Evolutionary conservation across 2,797 vertebrate genomes (phyloP).

Genomic region (Falco berigora): DNA sequence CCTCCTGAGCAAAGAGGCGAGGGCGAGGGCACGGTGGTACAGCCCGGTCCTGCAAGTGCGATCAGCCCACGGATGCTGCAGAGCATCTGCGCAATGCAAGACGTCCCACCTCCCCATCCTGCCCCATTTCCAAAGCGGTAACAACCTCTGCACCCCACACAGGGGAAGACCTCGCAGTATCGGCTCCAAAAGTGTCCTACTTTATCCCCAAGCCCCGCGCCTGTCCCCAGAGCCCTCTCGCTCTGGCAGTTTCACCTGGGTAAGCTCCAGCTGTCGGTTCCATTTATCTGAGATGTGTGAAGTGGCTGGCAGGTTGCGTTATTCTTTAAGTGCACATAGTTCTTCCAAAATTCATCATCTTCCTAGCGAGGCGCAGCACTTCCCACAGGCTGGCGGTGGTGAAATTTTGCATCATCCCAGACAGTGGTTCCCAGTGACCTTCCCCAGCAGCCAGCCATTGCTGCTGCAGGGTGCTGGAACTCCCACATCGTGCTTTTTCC

Average conservation of each 20-base stretch:
- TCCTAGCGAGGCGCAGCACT: not conserved
- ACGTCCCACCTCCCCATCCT: not conserved
- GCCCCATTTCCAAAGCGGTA: not conserved
- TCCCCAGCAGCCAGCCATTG: not conserved
- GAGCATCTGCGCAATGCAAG: not conserved
- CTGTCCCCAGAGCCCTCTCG: not conserved
- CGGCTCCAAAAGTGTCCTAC: not conserved
- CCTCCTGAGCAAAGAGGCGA: not conserved
- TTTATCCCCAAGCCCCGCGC: not conserved
- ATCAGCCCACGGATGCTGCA: not conserved
- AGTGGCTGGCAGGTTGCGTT: not conserved
- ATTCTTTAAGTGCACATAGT: not conserved
- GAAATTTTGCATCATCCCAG: not conserved
- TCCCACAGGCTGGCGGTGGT: not conserved
- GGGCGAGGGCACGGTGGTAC: rapidly evolving
- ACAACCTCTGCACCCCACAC: not conserved
- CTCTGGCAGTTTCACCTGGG: not conserved
- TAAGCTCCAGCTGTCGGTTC: not conserved
- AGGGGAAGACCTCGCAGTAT: not conserved
- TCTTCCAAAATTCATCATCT: not conserved
- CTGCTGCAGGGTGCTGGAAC: not conserved
- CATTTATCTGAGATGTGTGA: not conserved
- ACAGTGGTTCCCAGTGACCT: not conserved
- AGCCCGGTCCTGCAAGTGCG: rapidly evolving
- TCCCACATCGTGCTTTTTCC: not conserved